Evolutionary conservation across 53 echinoderm and acorn worm genomes (phyloP).

Genomic region (Arbacia lixula): DNA sequence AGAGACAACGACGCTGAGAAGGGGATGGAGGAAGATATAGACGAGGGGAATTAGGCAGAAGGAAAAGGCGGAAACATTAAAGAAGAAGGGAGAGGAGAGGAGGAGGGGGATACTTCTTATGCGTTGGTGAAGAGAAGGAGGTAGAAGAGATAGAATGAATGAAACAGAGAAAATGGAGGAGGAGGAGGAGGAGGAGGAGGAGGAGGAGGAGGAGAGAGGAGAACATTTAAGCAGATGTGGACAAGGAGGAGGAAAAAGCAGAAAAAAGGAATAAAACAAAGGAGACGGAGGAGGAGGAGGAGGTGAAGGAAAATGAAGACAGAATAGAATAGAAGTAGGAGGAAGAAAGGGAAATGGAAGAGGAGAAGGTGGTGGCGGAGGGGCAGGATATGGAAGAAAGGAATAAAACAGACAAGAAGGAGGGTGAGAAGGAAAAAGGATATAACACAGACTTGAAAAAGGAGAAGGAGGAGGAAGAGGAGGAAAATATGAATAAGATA

Average conservation of each 20-base stretch:
- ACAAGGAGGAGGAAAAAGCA: neutral
- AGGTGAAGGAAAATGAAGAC: neutral
- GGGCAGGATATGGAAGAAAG: neutral
- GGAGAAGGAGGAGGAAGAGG: neutral
- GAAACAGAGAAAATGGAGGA: neutral
- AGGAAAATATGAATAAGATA: neutral
- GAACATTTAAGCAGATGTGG: neutral
- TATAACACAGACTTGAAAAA: neutral
- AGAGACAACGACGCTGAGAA: too few relatives aligned
- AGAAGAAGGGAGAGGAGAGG: neutral
- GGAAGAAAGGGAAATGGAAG: too few relatives aligned
- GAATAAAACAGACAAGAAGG: neutral
- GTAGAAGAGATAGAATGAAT: neutral
- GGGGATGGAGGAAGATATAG: neutral
- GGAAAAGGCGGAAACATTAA: neutral
- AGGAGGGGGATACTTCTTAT: neutral
- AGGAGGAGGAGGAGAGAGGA: neutral
- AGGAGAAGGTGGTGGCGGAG: neutral
- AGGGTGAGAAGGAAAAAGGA: neutral
- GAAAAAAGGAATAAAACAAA: neutral
- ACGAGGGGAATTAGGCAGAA: too few relatives aligned
- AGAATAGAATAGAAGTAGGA: neutral
- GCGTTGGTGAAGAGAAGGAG: too few relatives aligned
- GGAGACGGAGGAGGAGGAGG: neutral
- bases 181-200: neutral